Evolutionary conservation across 2,797 vertebrate genomes (phyloP).

Genomic region (Cyclura pinguis): DNA sequence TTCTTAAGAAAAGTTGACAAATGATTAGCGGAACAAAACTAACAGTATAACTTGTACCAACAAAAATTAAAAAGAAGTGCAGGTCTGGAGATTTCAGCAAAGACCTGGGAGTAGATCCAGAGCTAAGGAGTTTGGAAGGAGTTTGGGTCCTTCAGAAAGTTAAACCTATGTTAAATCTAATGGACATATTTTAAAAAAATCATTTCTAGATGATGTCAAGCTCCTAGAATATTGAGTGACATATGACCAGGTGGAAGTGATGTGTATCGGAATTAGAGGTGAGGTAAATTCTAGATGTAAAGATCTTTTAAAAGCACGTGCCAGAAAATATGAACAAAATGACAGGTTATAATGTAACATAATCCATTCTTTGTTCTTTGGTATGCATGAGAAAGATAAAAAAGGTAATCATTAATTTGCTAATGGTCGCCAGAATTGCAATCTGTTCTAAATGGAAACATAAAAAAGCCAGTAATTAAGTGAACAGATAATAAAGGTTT

Average conservation of each 20-base stretch:
- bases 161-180: not conserved
- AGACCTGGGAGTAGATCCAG: not conserved
- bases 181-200: not conserved
- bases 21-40: no score
- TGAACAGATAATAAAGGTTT: no score
- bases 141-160: not conserved
- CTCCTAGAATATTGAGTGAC: not conserved
- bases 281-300: not conserved
- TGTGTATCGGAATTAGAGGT: not conserved
- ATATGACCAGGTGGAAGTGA: no score
- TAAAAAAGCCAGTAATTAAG: not conserved
- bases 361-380: not conserved
- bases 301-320: not conserved
- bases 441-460: not conserved
- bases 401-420: not conserved
- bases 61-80: not conserved
- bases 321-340: not conserved
- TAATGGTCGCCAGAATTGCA: not conserved
- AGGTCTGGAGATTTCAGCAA: not conserved
- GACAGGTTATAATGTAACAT: not conserved
- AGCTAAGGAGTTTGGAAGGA: no score
- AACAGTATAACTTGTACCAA: not conserved
- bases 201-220: not conserved
- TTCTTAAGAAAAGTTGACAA: not conserved
- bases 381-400: not conserved